Percentiles rank a stretch among this genome's conserved stretches.
phyloP scores from a whole-genome alignment of 2,797 vertebrate genomes.

The Acrossocheilus wenchowensis region DNA sequence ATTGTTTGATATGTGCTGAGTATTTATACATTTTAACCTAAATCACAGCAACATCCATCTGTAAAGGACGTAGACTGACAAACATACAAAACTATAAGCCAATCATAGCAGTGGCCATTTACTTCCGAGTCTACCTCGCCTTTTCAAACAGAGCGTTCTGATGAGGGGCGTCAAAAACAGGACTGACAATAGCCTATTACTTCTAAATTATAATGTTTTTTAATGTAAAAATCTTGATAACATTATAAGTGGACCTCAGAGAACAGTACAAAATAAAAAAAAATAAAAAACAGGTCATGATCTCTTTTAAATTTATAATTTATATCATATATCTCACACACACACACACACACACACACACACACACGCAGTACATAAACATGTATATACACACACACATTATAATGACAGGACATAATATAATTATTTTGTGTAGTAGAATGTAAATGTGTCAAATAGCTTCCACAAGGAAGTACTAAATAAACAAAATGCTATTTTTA shows the following conservation, averaged over 20 bases:
- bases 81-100: too few species aligned
- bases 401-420: background rate
- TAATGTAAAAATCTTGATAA: too few species aligned
- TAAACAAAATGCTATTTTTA: constrained; percentile 14
- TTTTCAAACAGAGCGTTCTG: too few species aligned
- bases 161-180: too few species aligned
- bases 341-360: background rate
- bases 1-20: background rate
- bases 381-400: background rate
- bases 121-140: too few species aligned
- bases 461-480: background rate
- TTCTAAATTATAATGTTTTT: too few species aligned
- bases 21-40: background rate
- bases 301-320: background rate
- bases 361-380: background rate
- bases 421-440: background rate
- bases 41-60: too few species aligned
- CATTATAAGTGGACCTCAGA: background rate
- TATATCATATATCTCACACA: too few species aligned
- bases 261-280: background rate
- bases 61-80: too few species aligned
- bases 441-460: constrained; percentile 2
- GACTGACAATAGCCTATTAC: too few species aligned
- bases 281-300: background rate
- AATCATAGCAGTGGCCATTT: too few species aligned